Conservation (phyloP, 2,888 invertebrate genomes). For the Chrysodeixis includens region DNA sequence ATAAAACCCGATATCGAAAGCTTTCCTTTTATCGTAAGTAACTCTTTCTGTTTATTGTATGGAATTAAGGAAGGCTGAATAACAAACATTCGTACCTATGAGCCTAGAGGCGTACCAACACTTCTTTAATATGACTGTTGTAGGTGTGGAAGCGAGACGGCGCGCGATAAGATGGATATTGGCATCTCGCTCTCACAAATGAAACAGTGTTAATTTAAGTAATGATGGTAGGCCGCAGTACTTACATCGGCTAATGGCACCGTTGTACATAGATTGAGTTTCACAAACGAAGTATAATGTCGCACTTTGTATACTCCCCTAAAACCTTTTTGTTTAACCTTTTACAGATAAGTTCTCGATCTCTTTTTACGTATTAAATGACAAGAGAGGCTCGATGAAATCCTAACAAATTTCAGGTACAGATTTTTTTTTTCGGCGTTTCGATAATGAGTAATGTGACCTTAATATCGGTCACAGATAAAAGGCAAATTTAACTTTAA, state of each 20-base stretch:
- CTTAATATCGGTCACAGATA: no score
- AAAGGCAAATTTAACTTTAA: no score
- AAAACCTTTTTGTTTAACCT: conserved; percentile 23
- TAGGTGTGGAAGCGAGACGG: no score
- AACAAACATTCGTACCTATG: conserved; percentile 8
- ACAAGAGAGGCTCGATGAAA: background rate
- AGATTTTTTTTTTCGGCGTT: no score
- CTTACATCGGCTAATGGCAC: conserved; percentile 26
- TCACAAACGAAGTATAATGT: conserved; percentile 30
- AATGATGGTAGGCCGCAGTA: conserved; percentile 13
- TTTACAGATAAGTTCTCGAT: conserved; percentile 20
- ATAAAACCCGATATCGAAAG: background rate
- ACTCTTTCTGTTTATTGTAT: background rate
- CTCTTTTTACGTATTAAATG: background rate
- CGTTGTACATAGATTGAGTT: conserved; percentile 32
- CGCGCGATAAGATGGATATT: no score
- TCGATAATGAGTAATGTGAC: no score
- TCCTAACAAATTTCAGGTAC: background rate
- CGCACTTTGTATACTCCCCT: conserved; percentile 11
- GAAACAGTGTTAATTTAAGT: conserved; percentile 11
- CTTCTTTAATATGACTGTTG: no score
- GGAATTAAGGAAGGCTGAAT: conserved; percentile 1
- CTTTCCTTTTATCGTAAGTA: background rate
- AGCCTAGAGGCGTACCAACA: no score
- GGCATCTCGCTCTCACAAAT: background rate